A percentile compares a stretch with the other conserved stretches of the same genome.
Evolutionary conservation across 1,140 invertebrate species (phyloP).

Genomic region (Papilio polyxenes): DNA sequence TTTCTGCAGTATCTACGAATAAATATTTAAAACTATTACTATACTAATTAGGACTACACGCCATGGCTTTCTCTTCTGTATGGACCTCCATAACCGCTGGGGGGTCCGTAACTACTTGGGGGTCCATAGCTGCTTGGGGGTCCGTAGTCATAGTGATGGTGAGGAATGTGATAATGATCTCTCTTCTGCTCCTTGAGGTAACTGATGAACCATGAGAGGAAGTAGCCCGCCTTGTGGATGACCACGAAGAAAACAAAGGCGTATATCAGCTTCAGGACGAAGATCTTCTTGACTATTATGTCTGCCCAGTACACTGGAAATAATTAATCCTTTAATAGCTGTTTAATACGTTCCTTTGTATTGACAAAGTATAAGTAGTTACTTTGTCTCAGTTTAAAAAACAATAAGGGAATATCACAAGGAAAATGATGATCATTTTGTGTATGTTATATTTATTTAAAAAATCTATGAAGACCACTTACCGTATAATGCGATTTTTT

Average conservation of each 20-base stretch:
- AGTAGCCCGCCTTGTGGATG: constrained; percentile 73
- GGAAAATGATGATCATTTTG: too few species aligned
- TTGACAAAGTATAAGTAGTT: neutral
- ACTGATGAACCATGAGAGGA: constrained; percentile 67
- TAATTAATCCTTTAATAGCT: neutral
- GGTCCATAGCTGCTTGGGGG: constrained; percentile 41
- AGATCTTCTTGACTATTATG: constrained; percentile 71
- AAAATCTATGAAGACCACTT: neutral
- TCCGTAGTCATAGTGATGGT: constrained; percentile 42
- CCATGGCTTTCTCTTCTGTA: constrained; percentile 52
- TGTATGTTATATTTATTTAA: too few species aligned
- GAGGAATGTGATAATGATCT: constrained; percentile 44
- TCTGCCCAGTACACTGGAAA: constrained; percentile 68
- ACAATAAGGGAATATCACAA: too few species aligned
- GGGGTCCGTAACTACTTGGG: constrained; percentile 40
- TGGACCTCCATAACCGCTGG: constrained; percentile 42
- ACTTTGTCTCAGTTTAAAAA: too few species aligned
- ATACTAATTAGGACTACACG: neutral
- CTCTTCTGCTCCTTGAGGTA: constrained; percentile 68
- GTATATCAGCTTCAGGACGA: constrained; percentile 69
- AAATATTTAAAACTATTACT: neutral
- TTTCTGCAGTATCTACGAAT: neutral
- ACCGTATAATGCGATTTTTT: constrained; percentile 32
- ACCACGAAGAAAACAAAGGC: constrained; percentile 71
- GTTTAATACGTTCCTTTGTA: neutral